A percentile compares a stretch with the other conserved stretches of the same genome.
These are phyloP conservation scores for Blastomussa wellsi DNA, from an alignment of 92 coral and sea anemone species.

Conservation along the genomic window DNA sequence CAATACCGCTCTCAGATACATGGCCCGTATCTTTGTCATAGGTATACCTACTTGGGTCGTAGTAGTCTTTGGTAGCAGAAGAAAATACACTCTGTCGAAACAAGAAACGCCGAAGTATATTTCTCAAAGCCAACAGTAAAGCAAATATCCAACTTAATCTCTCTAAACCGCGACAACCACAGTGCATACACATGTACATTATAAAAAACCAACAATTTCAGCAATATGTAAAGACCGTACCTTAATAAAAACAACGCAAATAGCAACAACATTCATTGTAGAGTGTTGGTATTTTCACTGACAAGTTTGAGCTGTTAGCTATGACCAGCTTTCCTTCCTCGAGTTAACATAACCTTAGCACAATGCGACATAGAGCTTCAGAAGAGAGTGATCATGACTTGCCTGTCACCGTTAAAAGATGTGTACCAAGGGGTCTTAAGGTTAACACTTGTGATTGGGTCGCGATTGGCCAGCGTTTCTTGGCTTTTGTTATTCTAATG, in stretches of 20 bases:
- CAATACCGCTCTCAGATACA: background rate
- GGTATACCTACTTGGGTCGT: constrained; percentile 17
- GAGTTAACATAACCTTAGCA: background rate
- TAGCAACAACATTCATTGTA: background rate
- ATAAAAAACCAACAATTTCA: background rate
- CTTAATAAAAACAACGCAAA: background rate
- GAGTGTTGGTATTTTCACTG: background rate
- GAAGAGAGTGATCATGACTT: background rate
- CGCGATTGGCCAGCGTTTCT: constrained; percentile 20
- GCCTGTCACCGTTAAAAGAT: constrained; percentile 1
- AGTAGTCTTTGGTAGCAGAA: background rate
- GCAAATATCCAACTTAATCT: constrained; percentile 5
- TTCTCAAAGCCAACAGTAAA: background rate
- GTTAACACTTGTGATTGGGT: constrained; percentile 36
- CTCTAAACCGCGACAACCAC: background rate
- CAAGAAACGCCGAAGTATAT: background rate
- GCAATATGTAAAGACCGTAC: background rate
- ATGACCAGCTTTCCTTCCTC: background rate
- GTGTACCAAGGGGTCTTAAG: constrained; percentile 21
- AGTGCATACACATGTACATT: background rate
- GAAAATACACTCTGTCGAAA: constrained; percentile 2
- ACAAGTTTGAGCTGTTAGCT: background rate
- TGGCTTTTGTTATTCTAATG: constrained; percentile 31
- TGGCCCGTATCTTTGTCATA: background rate
- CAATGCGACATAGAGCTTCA: background rate